Base-by-base conservation (phyloP, 2,113 vertebrate species). In the Polyodon spathula region DNA sequence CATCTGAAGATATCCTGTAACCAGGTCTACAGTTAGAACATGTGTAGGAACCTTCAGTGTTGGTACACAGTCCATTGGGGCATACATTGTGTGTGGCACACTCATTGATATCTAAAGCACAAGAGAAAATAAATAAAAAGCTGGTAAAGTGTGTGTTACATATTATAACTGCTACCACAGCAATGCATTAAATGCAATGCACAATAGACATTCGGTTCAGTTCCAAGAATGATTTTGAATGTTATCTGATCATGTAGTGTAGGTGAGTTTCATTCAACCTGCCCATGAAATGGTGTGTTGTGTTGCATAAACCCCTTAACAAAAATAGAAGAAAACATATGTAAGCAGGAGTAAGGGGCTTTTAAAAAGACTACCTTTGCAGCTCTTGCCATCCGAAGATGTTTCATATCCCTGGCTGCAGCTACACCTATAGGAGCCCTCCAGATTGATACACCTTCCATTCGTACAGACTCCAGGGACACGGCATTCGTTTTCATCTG, bases 91-190 rank as follows among this genome's bases (percentile, higher is more conserved):
- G 74, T 58, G 71, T 72, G 52, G 63, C 60, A 61, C 91, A 95
- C 68, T 95, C 92, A 6, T 95, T 51, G 1, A 93, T 76, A 69
- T 96, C 92, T 96, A 79, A 65, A 73, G 71, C 51, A 67, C 57
- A 48, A 62, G 57, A 27, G 11, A 16, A 17, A 27, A n/a, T 65
- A 8, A 62, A 4, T 38, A 51, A 37, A 27, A 12, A 5, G 14
- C 10, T 8, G 16, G n/a, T 15, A 17, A 2, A 61, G 17, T 10
- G 6, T 14, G 4, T 50, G n/a, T 50, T 50, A 60, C 37, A n/a
- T n/a, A n/a, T n/a, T n/a, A n/a, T n/a, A n/a, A n/a, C n/a, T n/a
- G n/a, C n/a, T n/a, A n/a, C n/a, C n/a, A n/a, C n/a, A n/a, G n/a
- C n/a, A n/a, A n/a, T n/a, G n/a, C n/a, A n/a, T n/a, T n/a, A n/a